Conservation (phyloP, 2,113 vertebrate genomes). For the Epinephelus cyanopodus region DNA sequence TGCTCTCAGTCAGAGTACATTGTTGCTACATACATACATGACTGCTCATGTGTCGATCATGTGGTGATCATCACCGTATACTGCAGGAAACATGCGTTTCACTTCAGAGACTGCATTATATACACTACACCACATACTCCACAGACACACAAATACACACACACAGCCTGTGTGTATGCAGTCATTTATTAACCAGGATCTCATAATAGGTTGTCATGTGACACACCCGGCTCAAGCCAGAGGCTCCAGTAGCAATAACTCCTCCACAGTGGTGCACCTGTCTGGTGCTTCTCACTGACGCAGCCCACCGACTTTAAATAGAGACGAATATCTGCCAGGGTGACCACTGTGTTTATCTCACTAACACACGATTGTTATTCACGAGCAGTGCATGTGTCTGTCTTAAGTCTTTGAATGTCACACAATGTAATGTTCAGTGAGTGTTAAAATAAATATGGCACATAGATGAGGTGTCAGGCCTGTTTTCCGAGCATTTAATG, state of each 20-base stretch:
- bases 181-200: constrained; percentile 12
- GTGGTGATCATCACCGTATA: not conserved
- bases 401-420: not conserved
- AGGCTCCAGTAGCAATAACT: constrained; percentile 24
- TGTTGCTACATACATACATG: constrained; percentile 14
- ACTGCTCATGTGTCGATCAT: not conserved
- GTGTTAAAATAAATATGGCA: not conserved
- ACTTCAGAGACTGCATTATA: not conserved
- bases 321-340: constrained; percentile 30
- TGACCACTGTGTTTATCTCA: constrained; percentile 11
- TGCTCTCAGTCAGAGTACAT: not conserved
- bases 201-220: constrained; percentile 38
- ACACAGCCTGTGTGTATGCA: not conserved
- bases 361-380: not conserved
- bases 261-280: constrained; percentile 51
- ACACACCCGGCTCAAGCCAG: constrained; percentile 38
- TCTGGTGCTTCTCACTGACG: constrained; percentile 48
- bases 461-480: not conserved
- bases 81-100: not conserved
- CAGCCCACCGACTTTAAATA: constrained; percentile 27
- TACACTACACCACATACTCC: not conserved
- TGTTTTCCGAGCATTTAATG: not conserved
- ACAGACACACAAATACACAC: not conserved
- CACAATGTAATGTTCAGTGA: no score
- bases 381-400: not conserved